Percentiles rank a stretch among this genome's conserved stretches.
These are phyloP conservation scores for Watsonalla binaria DNA, from an alignment of 2,888 invertebrate species.

Conservation along the genomic window DNA sequence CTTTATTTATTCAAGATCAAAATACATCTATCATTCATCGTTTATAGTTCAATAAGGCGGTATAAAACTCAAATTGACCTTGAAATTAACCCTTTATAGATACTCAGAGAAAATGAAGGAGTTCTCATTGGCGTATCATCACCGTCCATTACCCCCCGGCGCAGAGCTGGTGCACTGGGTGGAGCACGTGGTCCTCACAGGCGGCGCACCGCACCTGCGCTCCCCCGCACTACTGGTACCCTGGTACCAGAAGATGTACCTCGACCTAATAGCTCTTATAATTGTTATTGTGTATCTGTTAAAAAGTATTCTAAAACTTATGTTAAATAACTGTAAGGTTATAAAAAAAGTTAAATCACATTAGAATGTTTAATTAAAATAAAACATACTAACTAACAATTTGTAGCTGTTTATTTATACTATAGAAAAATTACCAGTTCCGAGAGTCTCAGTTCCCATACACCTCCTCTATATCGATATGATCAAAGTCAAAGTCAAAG, in stretches of 20 bases:
- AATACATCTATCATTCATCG: too few relatives aligned
- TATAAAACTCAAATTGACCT: too few relatives aligned
- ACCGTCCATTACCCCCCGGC: constrained; percentile 67
- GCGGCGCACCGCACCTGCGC: constrained; percentile 64
- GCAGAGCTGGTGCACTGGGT: constrained; percentile 80
- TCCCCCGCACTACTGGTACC: constrained; percentile 11
- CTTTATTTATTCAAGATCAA: too few relatives aligned
- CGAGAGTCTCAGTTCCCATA: too few relatives aligned
- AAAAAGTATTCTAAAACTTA: background rate
- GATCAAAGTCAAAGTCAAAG: too few relatives aligned
- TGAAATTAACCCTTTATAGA: background rate
- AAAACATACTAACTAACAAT: too few relatives aligned
- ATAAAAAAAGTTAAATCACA: background rate
- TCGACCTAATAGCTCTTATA: constrained; percentile 5
- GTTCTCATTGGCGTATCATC: constrained; percentile 8
- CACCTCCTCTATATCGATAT: too few relatives aligned
- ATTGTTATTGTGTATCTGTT: background rate
- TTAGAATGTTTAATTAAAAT: background rate
- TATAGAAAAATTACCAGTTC: too few relatives aligned
- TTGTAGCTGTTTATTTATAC: too few relatives aligned
- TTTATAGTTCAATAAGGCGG: too few relatives aligned
- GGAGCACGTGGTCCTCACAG: constrained; percentile 75
- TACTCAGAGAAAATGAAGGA: constrained; percentile 2
- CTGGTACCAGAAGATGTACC: constrained; percentile 26
- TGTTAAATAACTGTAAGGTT: background rate